Conservation (phyloP, 53 echinoderm and acorn worm genomes). For the Hippasteria phrygiana region DNA sequence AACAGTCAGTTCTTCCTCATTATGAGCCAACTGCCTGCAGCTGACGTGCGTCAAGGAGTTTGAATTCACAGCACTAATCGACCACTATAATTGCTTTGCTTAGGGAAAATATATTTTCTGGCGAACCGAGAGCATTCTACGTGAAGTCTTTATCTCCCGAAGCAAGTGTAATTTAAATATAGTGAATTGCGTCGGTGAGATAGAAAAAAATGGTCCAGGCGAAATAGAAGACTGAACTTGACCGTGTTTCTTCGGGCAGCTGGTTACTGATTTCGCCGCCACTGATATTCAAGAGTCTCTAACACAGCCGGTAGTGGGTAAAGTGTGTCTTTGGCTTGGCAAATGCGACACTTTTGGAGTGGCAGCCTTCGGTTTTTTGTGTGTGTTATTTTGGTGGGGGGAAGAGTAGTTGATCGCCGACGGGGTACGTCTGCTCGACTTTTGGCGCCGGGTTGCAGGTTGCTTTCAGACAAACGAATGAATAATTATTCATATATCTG, state of each 20-base stretch:
- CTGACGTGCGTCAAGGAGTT: too few relatives aligned
- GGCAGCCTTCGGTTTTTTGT: not conserved
- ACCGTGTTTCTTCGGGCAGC: slow-evolving; percentile 9
- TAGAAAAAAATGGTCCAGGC: not conserved
- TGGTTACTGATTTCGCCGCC: not conserved
- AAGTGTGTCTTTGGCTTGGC: slow-evolving; percentile 14
- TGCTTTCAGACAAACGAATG: not conserved
- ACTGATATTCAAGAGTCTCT: slow-evolving; percentile 44
- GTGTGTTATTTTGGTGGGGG: too few relatives aligned
- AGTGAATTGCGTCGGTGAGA: slow-evolving; percentile 10
- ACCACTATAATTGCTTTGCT: too few relatives aligned
- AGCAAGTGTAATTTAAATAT: slow-evolving; percentile 21
- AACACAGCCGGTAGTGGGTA: not conserved
- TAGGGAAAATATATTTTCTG: not conserved
- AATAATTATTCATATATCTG: not conserved
- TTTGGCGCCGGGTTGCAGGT: not conserved
- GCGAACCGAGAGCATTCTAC: not conserved
- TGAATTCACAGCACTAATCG: too few relatives aligned
- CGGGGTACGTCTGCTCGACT: not conserved
- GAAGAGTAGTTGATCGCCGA: not conserved
- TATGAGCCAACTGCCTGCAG: too few relatives aligned
- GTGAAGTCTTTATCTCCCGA: not conserved
- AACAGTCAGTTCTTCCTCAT: too few relatives aligned
- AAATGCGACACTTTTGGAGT: not conserved
- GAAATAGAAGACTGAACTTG: slow-evolving; percentile 26